A percentile compares a stretch with the other conserved stretches of the same genome.
phyloP scores from a whole-genome alignment of 2,113 vertebrate species.

The Dicentrarchus labrax region DNA sequence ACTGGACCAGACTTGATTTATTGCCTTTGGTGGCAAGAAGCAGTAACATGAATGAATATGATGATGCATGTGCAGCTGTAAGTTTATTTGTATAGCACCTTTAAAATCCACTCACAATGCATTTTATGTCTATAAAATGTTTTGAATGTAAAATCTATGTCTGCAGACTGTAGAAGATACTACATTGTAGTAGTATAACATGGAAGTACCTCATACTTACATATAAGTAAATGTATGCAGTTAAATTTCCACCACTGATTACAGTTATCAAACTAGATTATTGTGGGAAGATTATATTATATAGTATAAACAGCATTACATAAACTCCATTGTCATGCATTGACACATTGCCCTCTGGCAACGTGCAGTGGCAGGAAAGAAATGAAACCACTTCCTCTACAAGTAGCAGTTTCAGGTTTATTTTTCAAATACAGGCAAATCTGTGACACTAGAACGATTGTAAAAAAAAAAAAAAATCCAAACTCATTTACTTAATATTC shows the following conservation, averaged over 20 bases:
- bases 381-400: neutral
- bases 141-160: neutral
- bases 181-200: neutral
- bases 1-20: too few species aligned
- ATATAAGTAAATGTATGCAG: neutral
- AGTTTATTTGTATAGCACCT: too few species aligned
- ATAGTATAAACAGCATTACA: neutral
- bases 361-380: neutral
- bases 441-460: constrained; percentile 48
- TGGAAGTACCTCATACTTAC: neutral
- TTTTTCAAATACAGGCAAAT: constrained; percentile 51
- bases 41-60: too few species aligned
- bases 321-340: neutral
- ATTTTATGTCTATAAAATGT: neutral
- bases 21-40: too few species aligned
- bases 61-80: too few species aligned
- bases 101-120: too few species aligned
- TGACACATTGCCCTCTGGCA: neutral
- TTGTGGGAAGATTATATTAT: neutral
- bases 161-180: neutral
- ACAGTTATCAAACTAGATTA: neutral
- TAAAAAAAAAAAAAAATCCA: constrained; percentile 47
- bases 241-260: neutral
- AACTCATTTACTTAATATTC: constrained; percentile 6
- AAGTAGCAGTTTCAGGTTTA: constrained; percentile 51